Base-by-base conservation (phyloP, 2,888 invertebrate species). In the Koerneria pararmatus region DNA sequence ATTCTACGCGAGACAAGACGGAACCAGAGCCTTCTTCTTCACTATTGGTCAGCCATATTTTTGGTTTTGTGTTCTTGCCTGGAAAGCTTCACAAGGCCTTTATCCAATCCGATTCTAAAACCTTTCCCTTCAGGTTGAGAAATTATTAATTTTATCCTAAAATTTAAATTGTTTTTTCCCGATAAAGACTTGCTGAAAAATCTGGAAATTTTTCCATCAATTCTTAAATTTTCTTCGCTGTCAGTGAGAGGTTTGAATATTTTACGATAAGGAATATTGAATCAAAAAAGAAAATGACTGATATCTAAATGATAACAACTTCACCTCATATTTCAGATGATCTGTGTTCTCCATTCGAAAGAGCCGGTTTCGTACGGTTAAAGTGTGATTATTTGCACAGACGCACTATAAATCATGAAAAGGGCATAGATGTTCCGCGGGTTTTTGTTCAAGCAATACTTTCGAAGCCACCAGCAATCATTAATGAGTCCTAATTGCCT, bases 1-100 rank as follows among this genome's bases (percentile, higher is more conserved):
- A 49, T 91, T 94, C 77, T 98, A 97, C 83, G 91, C 93, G 88
- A 86, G 97, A 24, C 95, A 95, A 84, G 97, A 98, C 88, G 95
- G 95, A 0, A 97, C 95, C 0, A 89, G 93, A 88, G 86, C 86
- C 1, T 87, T 84, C 76, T 87, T 86, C 75, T 87, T 87, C 76
- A 82, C 84, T 24, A 71, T 79, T 73, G 85, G 85, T 85, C 71
- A 73, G 71, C 56, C 22, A 31, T 29, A 3, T 24, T 35, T 35
- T 19, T 8, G 59, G 6, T n/a, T n/a, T n/a, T n/a, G n/a, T 58
- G 19, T 58, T 58, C 15, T 56, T 8, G 29, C 5, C 32, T 56
- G 56, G 34, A 8, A 19, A 56, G 5, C n/a, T n/a, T n/a, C n/a
- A n/a, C n/a, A n/a, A n/a, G n/a, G n/a, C n/a, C n/a, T n/a, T n/a